Conservation (phyloP, 2,797 vertebrate genomes). For the Falco peregrinus region DNA sequence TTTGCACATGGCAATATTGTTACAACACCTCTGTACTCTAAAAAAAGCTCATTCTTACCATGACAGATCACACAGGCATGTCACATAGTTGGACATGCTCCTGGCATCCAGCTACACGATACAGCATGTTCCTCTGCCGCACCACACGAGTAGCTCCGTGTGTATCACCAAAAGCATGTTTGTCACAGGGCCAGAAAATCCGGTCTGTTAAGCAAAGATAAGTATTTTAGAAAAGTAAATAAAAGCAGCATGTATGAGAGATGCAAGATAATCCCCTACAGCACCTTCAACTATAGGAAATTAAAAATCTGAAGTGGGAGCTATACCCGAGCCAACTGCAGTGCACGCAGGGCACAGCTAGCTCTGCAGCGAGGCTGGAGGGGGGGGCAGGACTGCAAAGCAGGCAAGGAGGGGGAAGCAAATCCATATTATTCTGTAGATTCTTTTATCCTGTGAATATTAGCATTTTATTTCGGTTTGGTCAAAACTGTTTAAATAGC, state of each 20-base stretch:
- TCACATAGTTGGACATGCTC: not conserved
- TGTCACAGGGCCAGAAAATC: not conserved
- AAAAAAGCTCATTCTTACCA: not conserved
- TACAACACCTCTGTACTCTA: not conserved
- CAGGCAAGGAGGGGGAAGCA: too few relatives aligned
- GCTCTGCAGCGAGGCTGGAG: not conserved
- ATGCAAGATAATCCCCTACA: not conserved
- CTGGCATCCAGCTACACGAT: not conserved
- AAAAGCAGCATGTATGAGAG: not conserved
- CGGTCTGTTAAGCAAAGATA: not conserved
- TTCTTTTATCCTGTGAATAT: not conserved
- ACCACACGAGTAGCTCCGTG: fast-evolving
- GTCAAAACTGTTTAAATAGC: not conserved
- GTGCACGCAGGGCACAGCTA: fast-evolving
- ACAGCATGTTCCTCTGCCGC: not conserved
- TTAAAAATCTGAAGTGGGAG: not conserved
- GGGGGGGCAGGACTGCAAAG: not conserved
- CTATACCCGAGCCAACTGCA: fast-evolving
- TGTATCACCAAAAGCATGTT: fast-evolving
- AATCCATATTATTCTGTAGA: not conserved
- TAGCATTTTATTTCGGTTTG: not conserved
- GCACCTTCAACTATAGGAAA: not conserved
- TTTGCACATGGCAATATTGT: fast-evolving
- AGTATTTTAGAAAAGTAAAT: not conserved
- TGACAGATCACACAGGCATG: fast-evolving